Percentiles rank a stretch among this genome's conserved stretches.
phyloP scores from a whole-genome alignment of 1,140 invertebrate species.

The Atta colombica region DNA sequence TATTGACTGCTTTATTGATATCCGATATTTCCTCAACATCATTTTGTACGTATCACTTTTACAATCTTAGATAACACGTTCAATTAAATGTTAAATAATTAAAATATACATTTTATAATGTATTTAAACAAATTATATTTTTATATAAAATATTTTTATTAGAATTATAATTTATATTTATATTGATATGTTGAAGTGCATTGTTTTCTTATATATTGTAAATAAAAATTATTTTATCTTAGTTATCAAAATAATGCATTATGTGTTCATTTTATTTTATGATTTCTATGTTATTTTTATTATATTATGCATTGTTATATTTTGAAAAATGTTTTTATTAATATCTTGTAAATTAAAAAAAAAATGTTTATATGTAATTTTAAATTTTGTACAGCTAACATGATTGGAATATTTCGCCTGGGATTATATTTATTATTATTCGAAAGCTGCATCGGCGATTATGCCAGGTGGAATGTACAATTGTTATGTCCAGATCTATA shows the following conservation, averaged over 20 bases:
- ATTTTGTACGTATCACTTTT: background rate
- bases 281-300: background rate
- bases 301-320: background rate
- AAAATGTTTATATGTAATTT: background rate
- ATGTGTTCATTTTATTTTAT: too few relatives aligned
- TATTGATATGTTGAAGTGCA: background rate
- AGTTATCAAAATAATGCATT: background rate
- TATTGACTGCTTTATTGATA: background rate
- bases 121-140: conserved; percentile 4
- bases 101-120: conserved; percentile 1
- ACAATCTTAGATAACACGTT: background rate
- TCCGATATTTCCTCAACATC: background rate
- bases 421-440: conserved; percentile 78
- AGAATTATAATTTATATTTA: background rate
- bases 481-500: conserved; percentile 81
- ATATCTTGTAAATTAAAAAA: background rate
- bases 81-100: background rate
- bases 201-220: background rate
- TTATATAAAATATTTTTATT: background rate
- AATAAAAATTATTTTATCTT: background rate
- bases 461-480: conserved; percentile 79
- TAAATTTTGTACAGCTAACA: conserved; percentile 74
- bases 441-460: conserved; percentile 75
- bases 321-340: conserved; percentile 13
- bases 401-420: conserved; percentile 75